Evolutionary conservation across 2,797 vertebrate species (phyloP), one percentile per base, ranked within the genome.

Genomic region (Aselliscus stoliczkanus): DNA sequence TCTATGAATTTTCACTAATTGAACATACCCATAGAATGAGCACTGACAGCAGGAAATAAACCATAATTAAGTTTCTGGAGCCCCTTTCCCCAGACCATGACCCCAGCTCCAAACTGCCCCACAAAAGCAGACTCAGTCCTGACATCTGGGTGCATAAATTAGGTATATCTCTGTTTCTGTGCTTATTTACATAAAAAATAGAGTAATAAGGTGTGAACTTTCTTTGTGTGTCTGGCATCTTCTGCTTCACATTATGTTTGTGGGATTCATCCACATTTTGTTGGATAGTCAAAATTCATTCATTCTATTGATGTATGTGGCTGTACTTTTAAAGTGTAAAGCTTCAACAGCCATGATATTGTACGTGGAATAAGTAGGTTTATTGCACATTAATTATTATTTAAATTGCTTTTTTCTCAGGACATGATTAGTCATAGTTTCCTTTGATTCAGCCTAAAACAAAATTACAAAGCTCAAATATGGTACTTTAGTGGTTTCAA

Each of bases 381-480:
- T 69, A 90, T 75, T 84, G 94, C 56, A 56, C 20, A 56, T 70
- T 56, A 81, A 56, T 94, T 87, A 82, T 69, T 50, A 62, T 64
- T 95, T 88, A 84, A 69, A 79, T 84, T 65, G 31, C 13, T 42
- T 79, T 39, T 23, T 12, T n/a, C 29, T 29, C 11, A 64, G 7
- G 72, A 75, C 44, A 70, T 86, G 42, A 27, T 73, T 89, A 77
- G 25, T 10, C 27, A 14, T 54, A 10, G 15, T 94, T 94, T 96
- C 58, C 37, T 65, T 79, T 65, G 81, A 62, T 62, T 92, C 25
- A 4, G 0, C 62, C 94, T 95, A 90, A 97, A 83, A 73, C 9
- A 93, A 96, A 94, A 82, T 95, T 72, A 86, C 27, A 42, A 20
- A 75, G 87, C 89, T 90, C 92, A 72, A 88, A 89, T 29, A 42